phyloP scores from a whole-genome alignment of 2,113 vertebrate genomes.

The Pycnonotus jocosus region DNA sequence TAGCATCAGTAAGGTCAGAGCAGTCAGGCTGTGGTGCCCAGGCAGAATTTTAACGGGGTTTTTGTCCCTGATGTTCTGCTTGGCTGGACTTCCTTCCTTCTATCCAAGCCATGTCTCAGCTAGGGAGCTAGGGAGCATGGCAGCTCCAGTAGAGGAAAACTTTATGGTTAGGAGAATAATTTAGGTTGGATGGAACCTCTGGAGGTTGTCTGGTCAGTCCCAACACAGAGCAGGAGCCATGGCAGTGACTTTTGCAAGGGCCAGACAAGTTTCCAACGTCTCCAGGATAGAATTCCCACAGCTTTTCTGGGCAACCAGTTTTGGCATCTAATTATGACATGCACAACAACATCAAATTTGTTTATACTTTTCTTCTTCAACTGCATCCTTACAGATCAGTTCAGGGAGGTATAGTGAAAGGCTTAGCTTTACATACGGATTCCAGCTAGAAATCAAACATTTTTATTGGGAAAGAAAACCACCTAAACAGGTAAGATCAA shows the following conservation, averaged over 20 bases:
- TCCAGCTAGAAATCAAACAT: not conserved
- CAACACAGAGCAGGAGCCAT: rapidly evolving
- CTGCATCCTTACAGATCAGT: not conserved
- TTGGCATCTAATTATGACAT: not conserved
- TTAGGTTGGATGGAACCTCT: not conserved
- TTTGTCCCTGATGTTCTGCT: not conserved
- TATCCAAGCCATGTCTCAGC: not conserved
- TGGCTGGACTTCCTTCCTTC: not conserved
- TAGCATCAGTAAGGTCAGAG: not conserved
- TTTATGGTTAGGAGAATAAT: not conserved
- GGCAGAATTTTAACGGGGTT: not conserved
- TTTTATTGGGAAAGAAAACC: not conserved
- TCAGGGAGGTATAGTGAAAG: not conserved
- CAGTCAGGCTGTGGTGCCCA: not conserved
- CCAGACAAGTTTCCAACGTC: not conserved
- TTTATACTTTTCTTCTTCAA: not conserved
- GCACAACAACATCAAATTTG: not conserved
- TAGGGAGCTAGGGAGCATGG: not conserved
- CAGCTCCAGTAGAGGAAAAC: not conserved
- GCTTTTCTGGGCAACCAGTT: not conserved
- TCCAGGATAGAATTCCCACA: not conserved
- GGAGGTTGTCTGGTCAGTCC: not conserved
- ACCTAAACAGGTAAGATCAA: not conserved
- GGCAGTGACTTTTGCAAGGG: not conserved
- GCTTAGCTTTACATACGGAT: not conserved